Evolutionary conservation across 2,888 invertebrate species (phyloP).

Genomic region (Cryptocephalus primarius): DNA sequence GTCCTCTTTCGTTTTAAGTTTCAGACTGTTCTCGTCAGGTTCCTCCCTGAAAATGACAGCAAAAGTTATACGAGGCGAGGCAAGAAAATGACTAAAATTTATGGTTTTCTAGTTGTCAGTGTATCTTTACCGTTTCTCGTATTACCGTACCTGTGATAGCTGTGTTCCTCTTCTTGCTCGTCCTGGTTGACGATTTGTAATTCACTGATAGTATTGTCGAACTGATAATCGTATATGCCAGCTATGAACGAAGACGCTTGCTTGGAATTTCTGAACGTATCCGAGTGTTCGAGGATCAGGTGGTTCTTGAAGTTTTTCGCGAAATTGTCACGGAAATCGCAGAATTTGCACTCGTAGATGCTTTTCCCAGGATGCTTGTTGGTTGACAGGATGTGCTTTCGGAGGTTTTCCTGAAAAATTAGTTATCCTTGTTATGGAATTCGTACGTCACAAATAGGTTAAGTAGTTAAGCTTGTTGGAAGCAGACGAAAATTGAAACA

Average conservation of each 20-base stretch:
- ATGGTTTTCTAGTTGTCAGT: not conserved
- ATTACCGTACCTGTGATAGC: too few species aligned
- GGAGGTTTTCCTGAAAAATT: conserved; percentile 74
- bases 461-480: too few species aligned
- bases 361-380: conserved; percentile 66
- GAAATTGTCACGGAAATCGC: conserved; percentile 52
- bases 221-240: conserved; percentile 37
- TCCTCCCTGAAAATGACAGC: conserved; percentile 4
- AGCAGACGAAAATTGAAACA: not conserved
- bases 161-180: not conserved
- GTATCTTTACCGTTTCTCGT: too few species aligned
- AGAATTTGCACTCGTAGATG: conserved; percentile 68
- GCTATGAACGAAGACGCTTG: conserved; percentile 43
- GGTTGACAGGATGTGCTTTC: conserved; percentile 75
- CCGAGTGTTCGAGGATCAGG: conserved; percentile 45
- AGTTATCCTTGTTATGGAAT: too few species aligned
- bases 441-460: too few species aligned
- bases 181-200: not conserved
- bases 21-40: conserved; percentile 8
- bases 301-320: conserved; percentile 59
- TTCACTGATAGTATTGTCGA: conserved; percentile 21
- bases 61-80: not conserved
- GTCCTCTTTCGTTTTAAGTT: conserved; percentile 15
- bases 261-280: conserved; percentile 40
- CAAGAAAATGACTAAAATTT: not conserved